Evolutionary conservation across 2,113 vertebrate genomes (phyloP).

Genomic region (Prunella himalayana): DNA sequence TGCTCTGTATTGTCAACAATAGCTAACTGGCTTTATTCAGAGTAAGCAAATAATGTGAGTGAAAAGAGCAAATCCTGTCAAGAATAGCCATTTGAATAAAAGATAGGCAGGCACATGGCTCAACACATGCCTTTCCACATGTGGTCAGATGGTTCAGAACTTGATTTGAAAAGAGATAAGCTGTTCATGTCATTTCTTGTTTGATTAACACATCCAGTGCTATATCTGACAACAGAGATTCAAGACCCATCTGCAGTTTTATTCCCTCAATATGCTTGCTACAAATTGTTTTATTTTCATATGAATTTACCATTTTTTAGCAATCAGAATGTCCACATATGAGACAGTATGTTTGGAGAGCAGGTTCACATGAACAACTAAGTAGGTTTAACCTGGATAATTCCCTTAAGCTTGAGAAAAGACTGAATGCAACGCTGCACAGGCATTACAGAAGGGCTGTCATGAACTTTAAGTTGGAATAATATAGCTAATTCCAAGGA

Average conservation of each 20-base stretch:
- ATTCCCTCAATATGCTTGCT: not conserved
- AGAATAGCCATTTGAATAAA: not conserved
- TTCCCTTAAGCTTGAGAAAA: not conserved
- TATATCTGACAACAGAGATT: not conserved
- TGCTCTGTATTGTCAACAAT: fast-evolving
- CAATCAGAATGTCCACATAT: not conserved
- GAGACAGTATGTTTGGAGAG: not conserved
- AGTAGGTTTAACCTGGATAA: not conserved
- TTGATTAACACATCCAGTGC: not conserved
- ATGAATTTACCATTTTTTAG: not conserved
- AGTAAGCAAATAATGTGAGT: not conserved
- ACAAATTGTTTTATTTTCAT: not conserved
- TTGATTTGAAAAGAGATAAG: not conserved
- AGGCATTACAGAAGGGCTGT: not conserved
- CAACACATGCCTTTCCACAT: not conserved
- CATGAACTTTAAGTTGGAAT: not conserved
- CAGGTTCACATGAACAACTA: not conserved
- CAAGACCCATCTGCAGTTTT: not conserved
- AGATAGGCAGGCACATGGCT: not conserved
- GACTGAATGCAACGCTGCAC: not conserved
- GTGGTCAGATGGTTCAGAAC: not conserved
- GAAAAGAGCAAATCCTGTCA: not conserved
- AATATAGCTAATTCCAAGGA: not conserved
- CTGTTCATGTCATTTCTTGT: not conserved
- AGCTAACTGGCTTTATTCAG: not conserved